These are phyloP conservation scores for Himalopsyche phryganea DNA, from an alignment of 1,140 invertebrate species.

Conservation along the genomic window DNA sequence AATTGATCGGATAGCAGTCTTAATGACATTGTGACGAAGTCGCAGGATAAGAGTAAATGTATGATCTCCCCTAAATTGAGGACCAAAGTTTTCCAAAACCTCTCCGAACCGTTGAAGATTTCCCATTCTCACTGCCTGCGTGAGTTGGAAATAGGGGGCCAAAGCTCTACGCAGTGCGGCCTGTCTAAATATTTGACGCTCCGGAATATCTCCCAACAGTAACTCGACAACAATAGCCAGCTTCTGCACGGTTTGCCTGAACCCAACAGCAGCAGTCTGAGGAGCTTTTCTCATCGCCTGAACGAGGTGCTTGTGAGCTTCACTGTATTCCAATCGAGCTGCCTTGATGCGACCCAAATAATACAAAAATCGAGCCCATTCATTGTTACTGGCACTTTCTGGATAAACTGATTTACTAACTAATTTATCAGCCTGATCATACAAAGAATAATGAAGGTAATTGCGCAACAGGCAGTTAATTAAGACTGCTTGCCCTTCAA, in stretches of 20 bases:
- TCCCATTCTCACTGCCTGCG: conserved; percentile 93
- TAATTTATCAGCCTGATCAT: conserved; percentile 93
- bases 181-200: conserved; percentile 84
- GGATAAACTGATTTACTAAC: conserved; percentile 96
- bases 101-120: conserved; percentile 93
- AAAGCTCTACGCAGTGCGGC: conserved; percentile 81
- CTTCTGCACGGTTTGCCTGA: conserved; percentile 97
- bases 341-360: conserved; percentile 97
- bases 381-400: conserved; percentile 96
- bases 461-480: conserved; percentile 94
- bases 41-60: conserved; percentile 94
- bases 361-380: conserved; percentile 96
- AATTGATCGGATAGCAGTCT: conserved; percentile 96
- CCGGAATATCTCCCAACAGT: conserved; percentile 95
- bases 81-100: conserved; percentile 85
- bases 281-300: conserved; percentile 95
- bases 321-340: conserved; percentile 92
- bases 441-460: conserved; percentile 93
- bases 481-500: conserved; percentile 94
- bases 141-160: conserved; percentile 94
- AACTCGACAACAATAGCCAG: conserved; percentile 94
- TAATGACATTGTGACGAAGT: conserved; percentile 97
- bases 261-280: conserved; percentile 95
- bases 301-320: conserved; percentile 93
- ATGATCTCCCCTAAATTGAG: conserved; percentile 84